Evolutionary conservation across 1,140 invertebrate genomes (phyloP), one percentile per base, ranked within the genome.

Genomic region (Papilio helenus): DNA sequence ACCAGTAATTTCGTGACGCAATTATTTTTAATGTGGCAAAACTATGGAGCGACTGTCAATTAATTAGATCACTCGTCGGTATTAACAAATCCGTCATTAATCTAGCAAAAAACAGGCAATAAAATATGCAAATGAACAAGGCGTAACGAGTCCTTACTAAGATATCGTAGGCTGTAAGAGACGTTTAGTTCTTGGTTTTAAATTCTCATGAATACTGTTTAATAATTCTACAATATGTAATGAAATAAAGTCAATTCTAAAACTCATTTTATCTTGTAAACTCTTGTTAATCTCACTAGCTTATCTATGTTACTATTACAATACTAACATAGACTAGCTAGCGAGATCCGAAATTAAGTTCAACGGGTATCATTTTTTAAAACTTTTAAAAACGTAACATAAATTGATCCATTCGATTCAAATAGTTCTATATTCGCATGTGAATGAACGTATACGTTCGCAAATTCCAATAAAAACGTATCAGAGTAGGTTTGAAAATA

Each of bases 401-500:
- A 46, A 46, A 46, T 46, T 16, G 44, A 1, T 46, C 44, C 10
- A 39, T 39, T 39, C 34, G 34, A 39, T 39, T 46, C 44, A 46
- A 46, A 46, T 46, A 1, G 14, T 16, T 16, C 12, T 14, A 16
- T 39, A 39, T 46, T 20, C 55, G 29, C 58, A 29, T 61, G 76
- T 77, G 51, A 77, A 61, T 77, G 76, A 61, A 61, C 76, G 73
- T 55, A 61, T 46, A n/a, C 51, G 18, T 61, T 77, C 51, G 76
- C 55, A 77, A 77, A 77, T 73, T 73, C 44, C 72, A 26, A 44
- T 44, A 73, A 73, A 73, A 73, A 73, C 39, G 72, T 55, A 49
- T 73, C 39, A 44, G 44, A 73, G 51, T 73, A 20, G 51, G 18
- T 42, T 77, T 61, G 49, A 76, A 77, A 77, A 76, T 76, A 61